Conservation (phyloP, 2,888 invertebrate species). For the Pheosia gnoma region DNA sequence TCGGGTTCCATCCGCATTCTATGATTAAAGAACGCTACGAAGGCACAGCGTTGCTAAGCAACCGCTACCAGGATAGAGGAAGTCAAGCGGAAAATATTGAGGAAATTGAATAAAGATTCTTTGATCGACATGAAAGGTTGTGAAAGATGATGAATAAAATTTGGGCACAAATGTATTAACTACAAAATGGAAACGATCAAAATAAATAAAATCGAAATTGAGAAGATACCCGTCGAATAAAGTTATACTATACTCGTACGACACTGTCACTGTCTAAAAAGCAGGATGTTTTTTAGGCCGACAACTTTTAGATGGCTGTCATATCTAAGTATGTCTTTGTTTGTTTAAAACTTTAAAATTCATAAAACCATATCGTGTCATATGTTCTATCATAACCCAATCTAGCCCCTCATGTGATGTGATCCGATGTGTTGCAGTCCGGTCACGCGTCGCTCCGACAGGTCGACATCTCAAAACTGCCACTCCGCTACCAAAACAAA, state of each 20-base stretch:
- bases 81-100: not conserved
- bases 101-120: not conserved
- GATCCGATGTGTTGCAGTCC: not conserved
- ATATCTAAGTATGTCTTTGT: too few relatives aligned
- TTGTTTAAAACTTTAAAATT: too few relatives aligned
- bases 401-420: not conserved
- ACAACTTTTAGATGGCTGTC: too few relatives aligned
- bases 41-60: not conserved
- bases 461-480: conserved; percentile 2
- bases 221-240: too few relatives aligned
- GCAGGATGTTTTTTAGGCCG: too few relatives aligned
- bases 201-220: too few relatives aligned
- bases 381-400: not conserved
- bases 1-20: not conserved
- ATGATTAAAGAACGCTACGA: not conserved
- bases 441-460: conserved; percentile 7
- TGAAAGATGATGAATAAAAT: not conserved
- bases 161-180: not conserved
- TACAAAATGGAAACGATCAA: not conserved
- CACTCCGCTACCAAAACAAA: conserved; percentile 6
- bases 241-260: too few relatives aligned
- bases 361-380: too few relatives aligned
- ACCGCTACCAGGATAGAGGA: not conserved
- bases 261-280: too few relatives aligned
- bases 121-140: not conserved